These are phyloP conservation scores for Numenius arquata DNA, from an alignment of 2,113 vertebrate species.

Conservation along the genomic window DNA sequence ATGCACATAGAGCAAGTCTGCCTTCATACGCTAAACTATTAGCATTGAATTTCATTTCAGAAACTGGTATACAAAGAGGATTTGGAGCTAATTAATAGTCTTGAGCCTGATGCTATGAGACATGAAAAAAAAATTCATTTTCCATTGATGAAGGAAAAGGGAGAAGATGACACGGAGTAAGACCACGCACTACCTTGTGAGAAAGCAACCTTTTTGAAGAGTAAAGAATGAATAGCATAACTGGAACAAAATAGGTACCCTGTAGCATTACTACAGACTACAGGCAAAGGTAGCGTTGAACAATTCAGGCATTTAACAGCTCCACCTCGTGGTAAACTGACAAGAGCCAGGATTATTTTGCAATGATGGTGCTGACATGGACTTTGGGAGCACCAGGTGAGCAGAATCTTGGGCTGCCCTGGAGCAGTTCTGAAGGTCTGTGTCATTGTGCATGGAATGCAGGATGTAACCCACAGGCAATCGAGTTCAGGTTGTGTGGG, in stretches of 20 bases:
- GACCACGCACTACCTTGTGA: rapidly evolving
- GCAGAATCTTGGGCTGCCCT: neutral
- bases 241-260: neutral
- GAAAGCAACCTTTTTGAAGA: neutral
- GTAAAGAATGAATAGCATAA: neutral
- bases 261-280: neutral
- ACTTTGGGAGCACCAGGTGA: neutral
- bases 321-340: neutral
- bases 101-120: neutral
- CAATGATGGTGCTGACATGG: rapidly evolving
- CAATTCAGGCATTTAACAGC: neutral
- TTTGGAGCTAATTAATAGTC: neutral
- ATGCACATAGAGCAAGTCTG: rapidly evolving
- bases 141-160: neutral
- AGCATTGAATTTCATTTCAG: neutral
- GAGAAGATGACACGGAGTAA: neutral
- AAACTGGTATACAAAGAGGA: neutral
- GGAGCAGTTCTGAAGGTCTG: neutral
- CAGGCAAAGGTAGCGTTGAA: neutral
- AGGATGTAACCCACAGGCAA: rapidly evolving
- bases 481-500: rapidly evolving
- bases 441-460: neutral
- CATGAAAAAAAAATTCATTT: neutral
- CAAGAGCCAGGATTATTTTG: rapidly evolving
- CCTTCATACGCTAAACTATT: neutral